These are phyloP conservation scores for Oscheius myriophilus DNA, from an alignment of 2,888 invertebrate genomes.

Conservation along the genomic window DNA sequence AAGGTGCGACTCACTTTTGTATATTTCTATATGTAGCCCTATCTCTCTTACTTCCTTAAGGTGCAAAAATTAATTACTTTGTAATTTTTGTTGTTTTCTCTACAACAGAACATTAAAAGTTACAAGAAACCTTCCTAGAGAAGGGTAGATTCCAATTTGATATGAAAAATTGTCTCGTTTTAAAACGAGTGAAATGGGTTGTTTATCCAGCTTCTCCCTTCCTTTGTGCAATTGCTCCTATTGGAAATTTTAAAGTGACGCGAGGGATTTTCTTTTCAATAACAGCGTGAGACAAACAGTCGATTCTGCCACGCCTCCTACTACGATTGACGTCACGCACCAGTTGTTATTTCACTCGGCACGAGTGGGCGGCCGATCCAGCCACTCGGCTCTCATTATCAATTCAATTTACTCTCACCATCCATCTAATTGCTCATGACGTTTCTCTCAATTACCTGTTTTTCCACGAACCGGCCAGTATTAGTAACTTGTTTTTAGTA, in stretches of 20 bases:
- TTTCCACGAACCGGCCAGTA: neutral
- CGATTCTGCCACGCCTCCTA: constrained; percentile 13
- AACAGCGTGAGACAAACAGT: constrained; percentile 16
- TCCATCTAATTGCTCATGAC: neutral
- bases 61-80: too few relatives aligned
- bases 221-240: neutral
- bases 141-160: too few relatives aligned
- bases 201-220: neutral
- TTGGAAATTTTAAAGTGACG: neutral
- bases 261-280: constrained; percentile 19
- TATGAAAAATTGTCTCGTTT: too few relatives aligned
- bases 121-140: too few relatives aligned
- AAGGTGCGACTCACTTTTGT: too few relatives aligned
- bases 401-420: constrained; percentile 4
- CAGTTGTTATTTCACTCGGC: constrained; percentile 29
- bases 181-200: neutral
- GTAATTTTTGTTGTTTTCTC: too few relatives aligned
- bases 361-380: constrained; percentile 17
- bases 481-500: constrained; percentile 33
- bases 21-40: too few relatives aligned
- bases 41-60: too few relatives aligned
- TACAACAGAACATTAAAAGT: too few relatives aligned
- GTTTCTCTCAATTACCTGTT: neutral
- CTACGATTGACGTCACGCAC: constrained; percentile 29
- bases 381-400: constrained; percentile 19